Conservation (phyloP, 64 coral and sea anemone species). For the Pocillopora verrucosa region DNA sequence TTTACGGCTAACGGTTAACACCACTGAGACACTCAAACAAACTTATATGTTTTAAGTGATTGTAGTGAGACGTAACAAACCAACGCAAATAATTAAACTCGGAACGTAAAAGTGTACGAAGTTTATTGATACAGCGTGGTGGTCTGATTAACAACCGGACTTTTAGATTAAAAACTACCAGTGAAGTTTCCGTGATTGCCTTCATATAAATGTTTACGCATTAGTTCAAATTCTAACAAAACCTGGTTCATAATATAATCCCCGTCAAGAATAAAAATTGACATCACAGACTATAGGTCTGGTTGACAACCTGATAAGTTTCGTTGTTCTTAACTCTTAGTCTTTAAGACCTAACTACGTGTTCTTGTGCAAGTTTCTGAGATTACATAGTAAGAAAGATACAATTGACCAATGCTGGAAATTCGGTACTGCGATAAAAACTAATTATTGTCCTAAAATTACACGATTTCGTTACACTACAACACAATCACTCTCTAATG, state of each 20-base stretch:
- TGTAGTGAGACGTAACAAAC: not conserved
- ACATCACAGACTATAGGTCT: not conserved
- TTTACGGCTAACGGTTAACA: no score
- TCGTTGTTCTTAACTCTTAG: not conserved
- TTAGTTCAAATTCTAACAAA: not conserved
- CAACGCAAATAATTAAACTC: not conserved
- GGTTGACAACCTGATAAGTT: not conserved
- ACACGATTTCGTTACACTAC: not conserved
- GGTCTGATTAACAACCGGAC: not conserved
- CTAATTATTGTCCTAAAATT: conserved; percentile 19
- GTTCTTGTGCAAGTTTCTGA: not conserved
- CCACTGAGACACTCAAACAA: no score
- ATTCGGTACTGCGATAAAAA: not conserved
- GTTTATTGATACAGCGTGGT: conserved; percentile 38
- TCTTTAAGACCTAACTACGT: not conserved
- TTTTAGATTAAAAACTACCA: not conserved
- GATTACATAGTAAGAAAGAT: not conserved
- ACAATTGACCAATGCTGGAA: not conserved
- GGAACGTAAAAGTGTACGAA: conserved; percentile 34
- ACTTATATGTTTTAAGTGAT: not conserved
- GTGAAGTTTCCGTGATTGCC: not conserved
- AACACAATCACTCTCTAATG: conserved; percentile 3
- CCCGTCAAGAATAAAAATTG: not conserved
- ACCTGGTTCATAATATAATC: not conserved
- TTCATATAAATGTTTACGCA: not conserved